phyloP scores from a whole-genome alignment of 2,113 vertebrate genomes.

The Ceyx melanurus region DNA sequence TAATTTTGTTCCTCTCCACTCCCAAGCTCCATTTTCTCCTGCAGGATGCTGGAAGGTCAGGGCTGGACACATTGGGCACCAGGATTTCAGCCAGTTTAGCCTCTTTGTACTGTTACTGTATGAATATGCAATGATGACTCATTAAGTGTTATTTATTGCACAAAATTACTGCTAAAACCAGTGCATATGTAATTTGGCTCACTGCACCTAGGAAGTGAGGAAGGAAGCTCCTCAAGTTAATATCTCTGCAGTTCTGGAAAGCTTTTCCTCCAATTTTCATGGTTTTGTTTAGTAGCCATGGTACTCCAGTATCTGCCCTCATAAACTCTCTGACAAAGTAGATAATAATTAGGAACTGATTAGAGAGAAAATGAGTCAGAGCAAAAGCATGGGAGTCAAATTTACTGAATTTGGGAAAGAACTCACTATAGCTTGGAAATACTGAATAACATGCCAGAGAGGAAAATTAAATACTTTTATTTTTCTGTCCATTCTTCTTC shows the following conservation, averaged over 20 bases:
- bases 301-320: neutral
- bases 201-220: neutral
- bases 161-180: neutral
- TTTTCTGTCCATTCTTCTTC: neutral
- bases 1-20: neutral
- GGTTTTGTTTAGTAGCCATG: neutral
- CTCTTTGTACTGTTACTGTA: neutral
- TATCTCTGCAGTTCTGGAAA: neutral
- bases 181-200: neutral
- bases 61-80: neutral
- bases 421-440: neutral
- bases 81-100: neutral
- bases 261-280: neutral
- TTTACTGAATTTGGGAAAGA: neutral
- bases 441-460: neutral
- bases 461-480: neutral
- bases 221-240: neutral
- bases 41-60: neutral
- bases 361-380: constrained; percentile 13
- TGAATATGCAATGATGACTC: neutral
- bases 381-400: neutral
- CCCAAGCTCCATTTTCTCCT: neutral
- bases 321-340: neutral
- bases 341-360: constrained; percentile 1
- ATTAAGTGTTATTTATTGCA: neutral